Conservation (phyloP, 1,140 invertebrate species). For the Phymastichus coffea region DNA sequence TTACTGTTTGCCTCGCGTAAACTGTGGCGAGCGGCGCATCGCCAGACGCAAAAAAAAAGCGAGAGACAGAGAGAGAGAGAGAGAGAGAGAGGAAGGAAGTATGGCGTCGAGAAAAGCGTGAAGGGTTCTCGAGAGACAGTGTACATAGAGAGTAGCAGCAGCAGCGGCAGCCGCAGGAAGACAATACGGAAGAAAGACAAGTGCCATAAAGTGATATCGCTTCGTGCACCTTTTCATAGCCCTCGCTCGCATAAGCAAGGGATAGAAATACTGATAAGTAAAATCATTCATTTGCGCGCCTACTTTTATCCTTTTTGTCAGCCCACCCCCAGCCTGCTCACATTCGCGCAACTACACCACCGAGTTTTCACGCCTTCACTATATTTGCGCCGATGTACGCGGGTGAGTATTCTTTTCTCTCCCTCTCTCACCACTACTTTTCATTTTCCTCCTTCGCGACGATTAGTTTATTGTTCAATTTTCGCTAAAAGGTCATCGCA, state of each 20-base stretch:
- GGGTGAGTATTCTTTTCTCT: too few species aligned
- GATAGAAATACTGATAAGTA: neutral
- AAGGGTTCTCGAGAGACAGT: neutral
- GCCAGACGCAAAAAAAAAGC: neutral
- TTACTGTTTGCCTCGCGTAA: slow-evolving; percentile 1
- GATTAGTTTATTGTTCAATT: too few species aligned
- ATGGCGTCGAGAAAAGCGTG: too few species aligned
- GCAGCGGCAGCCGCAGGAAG: neutral
- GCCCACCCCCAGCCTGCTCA: too few species aligned
- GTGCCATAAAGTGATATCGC: slow-evolving; percentile 4
- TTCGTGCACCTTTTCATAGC: slow-evolving; percentile 3
- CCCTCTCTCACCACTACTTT: too few species aligned
- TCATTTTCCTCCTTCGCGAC: too few species aligned
- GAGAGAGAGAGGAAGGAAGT: neutral
- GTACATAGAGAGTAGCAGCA: neutral
- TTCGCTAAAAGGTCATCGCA: too few species aligned
- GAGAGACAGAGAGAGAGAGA: neutral
- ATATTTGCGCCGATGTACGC: too few species aligned
- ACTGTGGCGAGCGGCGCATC: neutral
- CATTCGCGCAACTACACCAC: too few species aligned
- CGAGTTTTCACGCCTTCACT: too few species aligned
- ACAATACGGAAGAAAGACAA: neutral
- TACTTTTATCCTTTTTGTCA: neutral
- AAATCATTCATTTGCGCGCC: slow-evolving; percentile 7
- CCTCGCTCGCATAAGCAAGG: too few species aligned